phyloP scores from a whole-genome alignment of 2,888 invertebrate species.

The Drosophila pullipes region DNA sequence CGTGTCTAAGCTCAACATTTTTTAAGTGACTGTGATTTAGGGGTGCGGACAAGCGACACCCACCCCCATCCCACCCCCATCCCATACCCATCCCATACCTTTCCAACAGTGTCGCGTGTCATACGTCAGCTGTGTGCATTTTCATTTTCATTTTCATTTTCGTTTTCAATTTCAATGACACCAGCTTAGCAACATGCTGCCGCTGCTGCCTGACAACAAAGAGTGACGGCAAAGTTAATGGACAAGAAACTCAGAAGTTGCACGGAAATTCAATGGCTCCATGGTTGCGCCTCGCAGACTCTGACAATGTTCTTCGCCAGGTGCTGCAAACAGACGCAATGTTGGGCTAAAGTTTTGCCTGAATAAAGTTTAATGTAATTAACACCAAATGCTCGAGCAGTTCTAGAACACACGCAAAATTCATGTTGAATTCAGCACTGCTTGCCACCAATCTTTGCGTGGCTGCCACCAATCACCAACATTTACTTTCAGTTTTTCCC shows the following conservation, averaged over 20 bases:
- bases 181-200: conserved; percentile 71
- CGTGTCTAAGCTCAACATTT: conserved; percentile 67
- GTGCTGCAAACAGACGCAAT: conserved; percentile 19
- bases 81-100: not conserved
- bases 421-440: not conserved
- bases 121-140: conserved; percentile 79
- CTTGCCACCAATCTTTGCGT: not conserved
- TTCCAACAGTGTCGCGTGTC: conserved; percentile 61
- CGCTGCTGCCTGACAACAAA: conserved; percentile 54
- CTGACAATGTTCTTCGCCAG: conserved; percentile 9
- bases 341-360: conserved; percentile 58
- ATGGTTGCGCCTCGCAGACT: conserved; percentile 1
- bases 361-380: conserved; percentile 74
- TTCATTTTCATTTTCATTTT: conserved; percentile 37
- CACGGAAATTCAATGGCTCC: conserved; percentile 20
- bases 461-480: conserved; percentile 37
- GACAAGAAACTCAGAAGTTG: conserved; percentile 61
- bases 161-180: conserved; percentile 73
- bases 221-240: conserved; percentile 70
- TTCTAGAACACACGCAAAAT: conserved; percentile 19
- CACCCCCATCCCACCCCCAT: not conserved
- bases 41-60: conserved; percentile 34
- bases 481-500: conserved; percentile 22
- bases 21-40: conserved; percentile 78
- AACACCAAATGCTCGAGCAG: conserved; percentile 71